Evolutionary conservation across 2,888 invertebrate species (phyloP), one percentile per base, ranked within the genome.

Genomic region (Liopterus haemorrhoidalis): DNA sequence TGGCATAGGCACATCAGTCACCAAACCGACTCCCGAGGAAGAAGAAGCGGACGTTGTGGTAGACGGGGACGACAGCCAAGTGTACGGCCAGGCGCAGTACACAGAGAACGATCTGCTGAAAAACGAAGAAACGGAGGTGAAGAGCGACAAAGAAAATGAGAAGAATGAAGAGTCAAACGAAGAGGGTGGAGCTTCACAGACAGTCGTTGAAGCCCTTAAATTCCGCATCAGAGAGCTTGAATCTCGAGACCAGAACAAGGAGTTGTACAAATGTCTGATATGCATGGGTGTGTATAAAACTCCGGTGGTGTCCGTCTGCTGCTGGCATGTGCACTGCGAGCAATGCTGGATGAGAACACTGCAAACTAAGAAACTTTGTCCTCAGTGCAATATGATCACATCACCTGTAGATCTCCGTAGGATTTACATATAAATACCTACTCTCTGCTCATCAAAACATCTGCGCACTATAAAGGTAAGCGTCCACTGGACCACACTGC

Each of bases 311-410:
- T 94, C 94, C 1, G 85, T 93, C 48, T 90, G 90, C 61, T 95
- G 95, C 67, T 95, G 94, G 94, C 95, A 95, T 67, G 93, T 94
- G 0, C 89, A 94, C 66, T 95, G 95, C 61, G 92, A 94, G 71
- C 75, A 79, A 53, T 85, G 85, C 62, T 85, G 84, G 84, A 68
- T 83, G 18, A 77, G 79, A 60, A 81, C 82, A 5, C 58, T 69
- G 1, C 85, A 88, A 16, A 85, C 88, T 0, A 90, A 93, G 70
- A 93, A 93, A 64, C 76, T 92, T n/a, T 94, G 93, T 63, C 94
- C 93, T 0, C 92, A 93, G 62, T 94, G 93, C 67, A 93, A 91
- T 70, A 86, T 87, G 65, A 92, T 93, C 56, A 93, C 93, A 5
- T 85, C 90, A 1, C 81, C 92, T 0, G 74, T 84, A 44, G 90